These are phyloP conservation scores for Cassiopea xamachana DNA, from an alignment of 30 jellyfish, hydroid and myxozoan species.

Conservation along the genomic window DNA sequence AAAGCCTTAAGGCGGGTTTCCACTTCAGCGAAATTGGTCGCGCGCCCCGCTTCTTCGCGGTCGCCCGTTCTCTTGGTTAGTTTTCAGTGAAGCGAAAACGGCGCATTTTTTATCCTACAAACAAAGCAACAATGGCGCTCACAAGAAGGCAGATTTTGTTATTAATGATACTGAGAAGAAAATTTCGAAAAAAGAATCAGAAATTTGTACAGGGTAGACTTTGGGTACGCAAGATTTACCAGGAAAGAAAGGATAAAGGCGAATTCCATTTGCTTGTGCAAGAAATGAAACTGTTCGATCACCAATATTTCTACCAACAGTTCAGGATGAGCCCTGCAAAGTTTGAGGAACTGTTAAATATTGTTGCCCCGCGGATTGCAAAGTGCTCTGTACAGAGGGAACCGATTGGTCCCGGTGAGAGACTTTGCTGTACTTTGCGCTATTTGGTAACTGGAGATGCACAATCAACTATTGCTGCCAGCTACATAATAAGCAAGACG, in stretches of 20 bases:
- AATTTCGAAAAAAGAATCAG: conserved; percentile 39
- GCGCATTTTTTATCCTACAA: background rate
- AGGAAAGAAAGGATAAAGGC: conserved; percentile 35
- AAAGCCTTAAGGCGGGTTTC: too few relatives aligned
- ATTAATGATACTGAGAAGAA: conserved; percentile 8
- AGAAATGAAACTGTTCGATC: conserved; percentile 10
- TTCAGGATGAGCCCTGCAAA: background rate
- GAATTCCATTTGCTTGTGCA: conserved; percentile 38
- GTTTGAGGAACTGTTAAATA: conserved; percentile 21
- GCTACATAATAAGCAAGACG: background rate
- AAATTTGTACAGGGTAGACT: conserved; percentile 31
- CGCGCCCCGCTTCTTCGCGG: background rate
- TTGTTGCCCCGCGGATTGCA: conserved; percentile 5
- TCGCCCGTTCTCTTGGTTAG: background rate
- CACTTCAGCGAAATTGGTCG: background rate
- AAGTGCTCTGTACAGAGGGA: conserved; percentile 38
- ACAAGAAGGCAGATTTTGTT: background rate
- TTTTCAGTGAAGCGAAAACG: background rate
- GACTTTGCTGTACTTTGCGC: conserved; percentile 33
- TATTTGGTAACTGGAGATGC: conserved; percentile 55
- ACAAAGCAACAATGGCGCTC: background rate
- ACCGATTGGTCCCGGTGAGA: conserved; percentile 36
- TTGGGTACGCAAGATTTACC: too few relatives aligned
- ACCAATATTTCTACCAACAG: conserved; percentile 12
- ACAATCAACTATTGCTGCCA: conserved; percentile 26